Evolutionary conservation across 2,888 invertebrate species (phyloP), one percentile per base, ranked within the genome.

Genomic region (Ypsolopha scabrella): DNA sequence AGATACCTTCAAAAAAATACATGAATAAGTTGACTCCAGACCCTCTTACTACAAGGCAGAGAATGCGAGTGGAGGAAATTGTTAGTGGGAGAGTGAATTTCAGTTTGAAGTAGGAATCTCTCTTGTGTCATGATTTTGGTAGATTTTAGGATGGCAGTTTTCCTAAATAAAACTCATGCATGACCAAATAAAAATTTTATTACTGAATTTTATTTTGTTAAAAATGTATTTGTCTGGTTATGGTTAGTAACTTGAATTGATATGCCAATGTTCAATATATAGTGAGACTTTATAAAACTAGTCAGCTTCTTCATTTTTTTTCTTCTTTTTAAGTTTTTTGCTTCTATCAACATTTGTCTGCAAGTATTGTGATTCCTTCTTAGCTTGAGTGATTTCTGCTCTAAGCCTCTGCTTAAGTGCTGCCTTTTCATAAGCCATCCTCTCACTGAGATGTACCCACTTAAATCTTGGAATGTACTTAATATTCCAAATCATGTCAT

Each of bases 391-490:
- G 52, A 98, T 94, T 83, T 98, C 98, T 0, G 93, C 90, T 58
- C 93, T 85, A 56, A 97, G 76, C 67, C 95, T 91, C 72, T 98
- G 97, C 68, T 94, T 92, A 63, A 93, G 92, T 0, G 95, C 94
- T 14, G 96, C 96, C 70, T 92, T 92, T 74, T 99, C 98, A 74
- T 97, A 98, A 2, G 94, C 94, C 59, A 99, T 83, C 60, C 97
- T 89, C 80, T 99, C 99, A 70, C 94, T 95, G 43, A 99, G 87
- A 77, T 99, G 98, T 35, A 92, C 88, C 99, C 99, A 99, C 79
- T 98, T 98, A 71, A 99, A 99, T 59, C 94, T 90, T 3, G 95
- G 93, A 57, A 99, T 88, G 75, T 98, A 99, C 75, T 98, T 99
- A 58, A 99, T 93, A 68, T 94, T 97, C 99, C 99, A 99, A 41